phyloP scores from a whole-genome alignment of 1,140 invertebrate species.

The Halyomorpha halys region DNA sequence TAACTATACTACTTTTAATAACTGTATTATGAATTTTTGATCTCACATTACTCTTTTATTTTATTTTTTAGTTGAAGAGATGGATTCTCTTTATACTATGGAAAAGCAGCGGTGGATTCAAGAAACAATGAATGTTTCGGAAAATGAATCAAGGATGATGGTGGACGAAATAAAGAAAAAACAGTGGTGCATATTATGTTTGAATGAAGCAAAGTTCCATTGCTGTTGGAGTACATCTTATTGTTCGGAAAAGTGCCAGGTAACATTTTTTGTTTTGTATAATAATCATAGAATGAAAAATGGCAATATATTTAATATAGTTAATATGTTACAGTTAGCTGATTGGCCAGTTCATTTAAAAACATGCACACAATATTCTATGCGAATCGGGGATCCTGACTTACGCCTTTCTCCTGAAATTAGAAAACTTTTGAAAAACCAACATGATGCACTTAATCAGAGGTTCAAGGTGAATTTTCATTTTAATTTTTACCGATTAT shows the following conservation, averaged over 20 bases:
- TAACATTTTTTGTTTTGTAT: constrained; percentile 19
- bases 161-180: constrained; percentile 10
- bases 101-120: background rate
- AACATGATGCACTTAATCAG: no score
- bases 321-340: background rate
- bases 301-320: background rate
- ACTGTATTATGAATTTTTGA: no score
- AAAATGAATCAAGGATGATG: background rate
- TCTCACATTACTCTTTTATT: background rate
- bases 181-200: constrained; percentile 54
- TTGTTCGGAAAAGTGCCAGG: constrained; percentile 74
- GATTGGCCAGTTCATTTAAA: constrained; percentile 8
- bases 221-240: constrained; percentile 93
- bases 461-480: no score
- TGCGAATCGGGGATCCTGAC: constrained; percentile 11
- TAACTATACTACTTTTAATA: no score
- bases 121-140: background rate
- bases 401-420: background rate
- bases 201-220: constrained; percentile 76
- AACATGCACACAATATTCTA: constrained; percentile 16
- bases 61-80: background rate
- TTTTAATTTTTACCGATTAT: no score
- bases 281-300: background rate
- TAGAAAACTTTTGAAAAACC: background rate
- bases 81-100: background rate